Evolutionary conservation across 2,113 vertebrate species (phyloP).

Genomic region (Anoura caudifer): DNA sequence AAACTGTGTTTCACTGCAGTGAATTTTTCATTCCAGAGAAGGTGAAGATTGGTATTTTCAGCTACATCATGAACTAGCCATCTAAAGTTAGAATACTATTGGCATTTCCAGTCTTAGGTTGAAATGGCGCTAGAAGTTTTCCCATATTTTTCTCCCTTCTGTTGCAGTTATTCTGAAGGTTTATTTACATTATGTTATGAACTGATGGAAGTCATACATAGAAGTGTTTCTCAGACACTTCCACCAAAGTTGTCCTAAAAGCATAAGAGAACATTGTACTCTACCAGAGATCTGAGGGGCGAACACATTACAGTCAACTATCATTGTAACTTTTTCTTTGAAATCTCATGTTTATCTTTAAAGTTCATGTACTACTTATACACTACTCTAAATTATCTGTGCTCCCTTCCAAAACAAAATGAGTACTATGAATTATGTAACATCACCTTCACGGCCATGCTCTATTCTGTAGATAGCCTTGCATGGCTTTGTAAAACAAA

Average conservation of each 20-base stretch:
- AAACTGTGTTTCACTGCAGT: background rate
- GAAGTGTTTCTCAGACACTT: background rate
- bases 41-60: background rate
- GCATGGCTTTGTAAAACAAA: background rate
- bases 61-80: background rate
- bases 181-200: background rate
- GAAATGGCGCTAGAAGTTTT: background rate
- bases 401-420: background rate
- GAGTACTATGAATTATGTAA: background rate
- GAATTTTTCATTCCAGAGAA: background rate
- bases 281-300: background rate
- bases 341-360: conserved; percentile 12
- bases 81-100: conserved; percentile 9
- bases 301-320: background rate
- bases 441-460: background rate
- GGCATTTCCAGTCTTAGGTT: background rate
- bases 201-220: background rate
- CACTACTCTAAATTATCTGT: background rate
- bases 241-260: background rate
- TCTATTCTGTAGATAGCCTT: background rate
- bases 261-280: background rate
- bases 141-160: background rate
- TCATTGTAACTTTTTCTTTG: background rate
- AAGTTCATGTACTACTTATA: background rate
- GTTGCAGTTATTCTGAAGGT: background rate